Base-by-base conservation (phyloP, 2,797 vertebrate genomes). In the Premnoplex brunnescens region DNA sequence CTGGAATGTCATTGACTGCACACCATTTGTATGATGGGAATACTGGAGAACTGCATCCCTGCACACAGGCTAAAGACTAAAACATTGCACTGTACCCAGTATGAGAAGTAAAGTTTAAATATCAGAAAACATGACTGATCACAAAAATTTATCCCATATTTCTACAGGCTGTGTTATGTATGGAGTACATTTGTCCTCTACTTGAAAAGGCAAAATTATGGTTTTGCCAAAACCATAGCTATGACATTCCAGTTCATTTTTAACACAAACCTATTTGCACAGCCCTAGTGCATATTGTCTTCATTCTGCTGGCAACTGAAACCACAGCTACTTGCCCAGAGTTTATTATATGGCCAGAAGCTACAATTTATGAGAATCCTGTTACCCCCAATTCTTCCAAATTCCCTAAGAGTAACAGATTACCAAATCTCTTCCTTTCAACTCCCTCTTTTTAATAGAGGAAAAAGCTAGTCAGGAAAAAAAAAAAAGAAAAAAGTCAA, bases 361-460 rank as follows among this genome's bases (percentile, higher is more conserved):
- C 37, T 85, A 92, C 73, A 96, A 93, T 96, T 94, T 89, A 89
- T 88, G 58, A 92, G 85, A 95, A 93, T 85, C 12, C 17, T 34
- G 12, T 32, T 80, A 73, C 22, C 32, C 28, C 21, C 5, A 55
- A 39, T 39, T 63, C n/a, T 58, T 73, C 32, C 0, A 0, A 77
- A 75, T 51, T 89, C 60, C 55, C 64, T 41, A 78, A 66, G 22
- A 88, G 41, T 32, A 92, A 93, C 54, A 73, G 91, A 91, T 5
- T 68, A 41, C 41, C n/a, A 95, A 48, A 37, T 12, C 12, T 20
- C 10, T 54, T 75, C 84, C 51, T 88, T 26, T 48, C 18, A 95
- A 74, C 10, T 72, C 17, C 24, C 5, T 41, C 15, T 43, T 82
- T 77, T 73, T 69, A 74, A 30, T 39, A 37, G 20, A 37, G 55